Evolutionary conservation across 2,113 vertebrate species (phyloP), one percentile per base, ranked within the genome.

Genomic region (Marmota flaviventris): DNA sequence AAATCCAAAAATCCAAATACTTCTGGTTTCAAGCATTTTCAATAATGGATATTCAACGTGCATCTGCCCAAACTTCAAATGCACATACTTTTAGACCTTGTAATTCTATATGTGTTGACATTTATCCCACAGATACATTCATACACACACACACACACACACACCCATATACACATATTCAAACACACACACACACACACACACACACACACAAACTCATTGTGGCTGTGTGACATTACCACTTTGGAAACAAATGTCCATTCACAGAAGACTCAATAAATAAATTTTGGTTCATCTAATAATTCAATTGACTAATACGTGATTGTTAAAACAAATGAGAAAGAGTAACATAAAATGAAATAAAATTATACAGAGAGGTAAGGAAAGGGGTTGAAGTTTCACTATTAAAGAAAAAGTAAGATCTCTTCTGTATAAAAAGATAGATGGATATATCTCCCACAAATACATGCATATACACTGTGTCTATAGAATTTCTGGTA

Each of bases 121-220:
- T 85, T 91, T 58, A 94, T 58, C 27, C 29, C 69, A 29, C 6
- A 63, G 25, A 70, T 14, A 69, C 3, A 8, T 51, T 79, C 17
- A 72, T 22, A 72, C 58, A 75, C 77, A 86, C 75, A 93, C 14
- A 69, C 51, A 85, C 39, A 93, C 82, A 32, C 91, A 95, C 79
- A 77, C 48, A 82, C 32, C 14, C 24, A 42, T 7, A 42, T 42
- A 42, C 42, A 42, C 42, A 45, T 45, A 45, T 45, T 45, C 42
- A 45, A 27, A 72, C 53, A 75, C 77, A 86, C 75, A 93, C 14
- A 69, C 51, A 85, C n/a, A 93, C 82, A 32, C 91, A 95, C 79
- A 39, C 4, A 67, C 12, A 78, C 14, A 82, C 24, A 22, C 24
- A 79, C 25, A 39, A 39, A 29, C 5, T 34, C 61, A 45, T 61